phyloP scores from a whole-genome alignment of 2,888 invertebrate species.

The Apodemia zela region DNA sequence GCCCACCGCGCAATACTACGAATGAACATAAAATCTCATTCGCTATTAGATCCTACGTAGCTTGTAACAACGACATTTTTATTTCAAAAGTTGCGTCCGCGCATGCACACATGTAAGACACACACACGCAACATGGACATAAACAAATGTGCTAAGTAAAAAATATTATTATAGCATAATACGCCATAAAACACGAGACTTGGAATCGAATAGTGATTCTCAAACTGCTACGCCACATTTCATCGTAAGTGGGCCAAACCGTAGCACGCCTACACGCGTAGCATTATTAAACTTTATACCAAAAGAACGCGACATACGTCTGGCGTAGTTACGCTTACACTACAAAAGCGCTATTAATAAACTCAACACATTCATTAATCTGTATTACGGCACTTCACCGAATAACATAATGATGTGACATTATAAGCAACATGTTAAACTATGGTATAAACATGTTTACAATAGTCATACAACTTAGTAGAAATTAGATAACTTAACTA shows the following conservation, averaged over 20 bases:
- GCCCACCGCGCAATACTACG: conserved; percentile 64
- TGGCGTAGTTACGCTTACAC: background rate
- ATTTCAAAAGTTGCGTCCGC: conserved; percentile 50
- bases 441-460: too few species aligned
- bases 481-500: too few species aligned
- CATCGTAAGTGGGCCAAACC: conserved; percentile 30
- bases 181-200: conserved; percentile 71
- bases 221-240: conserved; percentile 46
- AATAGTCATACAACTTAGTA: too few species aligned
- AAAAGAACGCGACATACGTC: background rate
- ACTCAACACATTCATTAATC: too few species aligned
- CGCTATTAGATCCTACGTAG: conserved; percentile 58
- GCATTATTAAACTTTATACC: conserved; percentile 23
- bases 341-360: background rate
- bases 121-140: conserved; percentile 41
- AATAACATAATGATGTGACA: too few species aligned
- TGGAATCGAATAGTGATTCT: conserved; percentile 47
- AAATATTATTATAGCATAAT: conserved; percentile 77
- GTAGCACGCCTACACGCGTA: conserved; percentile 42
- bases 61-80: conserved; percentile 60
- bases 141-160: conserved; percentile 77
- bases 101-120: conserved; percentile 39
- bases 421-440: too few species aligned
- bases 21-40: conserved; percentile 63
- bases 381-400: too few species aligned